Percentiles rank a stretch among this genome's conserved stretches.
phyloP scores from a whole-genome alignment of 2,797 vertebrate genomes.

The Odontamblyopus rebecca region DNA sequence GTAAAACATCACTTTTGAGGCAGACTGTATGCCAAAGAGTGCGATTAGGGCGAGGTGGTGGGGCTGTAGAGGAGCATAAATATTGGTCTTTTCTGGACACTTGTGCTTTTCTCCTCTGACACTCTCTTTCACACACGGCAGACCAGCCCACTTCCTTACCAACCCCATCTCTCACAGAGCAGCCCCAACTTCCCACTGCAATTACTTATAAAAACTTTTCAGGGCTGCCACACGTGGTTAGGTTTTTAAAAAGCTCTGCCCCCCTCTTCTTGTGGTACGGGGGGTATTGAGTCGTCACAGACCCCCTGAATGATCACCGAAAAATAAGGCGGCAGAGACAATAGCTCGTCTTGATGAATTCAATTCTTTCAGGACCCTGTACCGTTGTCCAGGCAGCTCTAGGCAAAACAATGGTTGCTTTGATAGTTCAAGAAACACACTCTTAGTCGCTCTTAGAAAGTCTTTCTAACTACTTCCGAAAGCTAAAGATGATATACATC shows the following conservation, averaged over 20 bases:
- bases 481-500: slow-evolving; percentile 71
- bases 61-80: slow-evolving; percentile 64
- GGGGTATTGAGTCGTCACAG: slow-evolving; percentile 88
- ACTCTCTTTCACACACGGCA: slow-evolving; percentile 76
- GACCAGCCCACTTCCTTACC: slow-evolving; percentile 83
- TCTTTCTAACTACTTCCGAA: slow-evolving; percentile 69
- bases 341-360: slow-evolving; percentile 88
- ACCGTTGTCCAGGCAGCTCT: slow-evolving; percentile 85
- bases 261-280: slow-evolving; percentile 79
- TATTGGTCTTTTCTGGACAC: slow-evolving; percentile 73
- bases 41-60: slow-evolving; percentile 50
- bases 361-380: slow-evolving; percentile 86
- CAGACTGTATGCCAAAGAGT: slow-evolving; percentile 53
- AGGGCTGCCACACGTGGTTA: slow-evolving; percentile 81
- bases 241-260: slow-evolving; percentile 84
- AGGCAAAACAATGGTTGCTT: slow-evolving; percentile 81
- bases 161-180: slow-evolving; percentile 75
- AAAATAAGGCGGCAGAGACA: slow-evolving; percentile 84
- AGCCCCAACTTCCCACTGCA: slow-evolving; percentile 85
- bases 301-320: slow-evolving; percentile 85
- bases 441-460: slow-evolving; percentile 69
- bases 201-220: slow-evolving; percentile 88
- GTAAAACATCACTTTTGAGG: slow-evolving; percentile 62
- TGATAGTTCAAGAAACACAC: slow-evolving; percentile 80
- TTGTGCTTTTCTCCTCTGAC: slow-evolving; percentile 73